phyloP scores from a whole-genome alignment of 2,113 vertebrate species.

The Calypte anna region DNA sequence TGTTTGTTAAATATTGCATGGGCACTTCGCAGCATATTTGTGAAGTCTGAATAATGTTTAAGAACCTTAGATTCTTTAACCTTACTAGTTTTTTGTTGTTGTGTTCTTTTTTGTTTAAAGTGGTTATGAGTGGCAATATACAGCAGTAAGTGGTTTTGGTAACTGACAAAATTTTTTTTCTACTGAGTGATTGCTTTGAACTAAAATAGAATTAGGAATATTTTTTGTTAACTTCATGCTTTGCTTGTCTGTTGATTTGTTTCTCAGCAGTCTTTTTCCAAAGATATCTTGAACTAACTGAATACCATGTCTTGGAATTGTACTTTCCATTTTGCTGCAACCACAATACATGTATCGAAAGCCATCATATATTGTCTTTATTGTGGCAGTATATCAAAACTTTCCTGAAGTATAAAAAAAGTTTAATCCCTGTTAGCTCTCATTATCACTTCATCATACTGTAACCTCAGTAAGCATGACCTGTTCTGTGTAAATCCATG shows the following conservation, averaged over 20 bases:
- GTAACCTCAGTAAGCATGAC: background rate
- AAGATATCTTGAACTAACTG: background rate
- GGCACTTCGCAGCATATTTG: background rate
- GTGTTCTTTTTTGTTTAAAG: background rate
- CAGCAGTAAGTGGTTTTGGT: background rate
- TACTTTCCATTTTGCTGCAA: background rate
- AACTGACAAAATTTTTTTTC: background rate
- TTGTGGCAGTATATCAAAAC: background rate
- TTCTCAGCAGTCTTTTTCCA: background rate
- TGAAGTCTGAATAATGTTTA: background rate
- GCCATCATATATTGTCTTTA: background rate
- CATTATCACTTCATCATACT: background rate
- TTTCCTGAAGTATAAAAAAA: background rate
- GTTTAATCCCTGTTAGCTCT: background rate
- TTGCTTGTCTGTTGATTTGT: background rate
- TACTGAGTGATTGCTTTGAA: background rate
- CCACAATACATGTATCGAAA: background rate
- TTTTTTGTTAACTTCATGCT: background rate
- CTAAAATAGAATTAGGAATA: background rate
- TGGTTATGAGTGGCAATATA: background rate
- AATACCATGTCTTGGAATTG: background rate
- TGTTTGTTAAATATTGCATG: background rate
- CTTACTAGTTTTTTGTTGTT: background rate
- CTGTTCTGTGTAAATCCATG: background rate
- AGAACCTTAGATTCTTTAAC: background rate